These are phyloP conservation scores for Brachionus koreanus DNA, from an alignment of 1,140 invertebrate species.

Conservation along the genomic window DNA sequence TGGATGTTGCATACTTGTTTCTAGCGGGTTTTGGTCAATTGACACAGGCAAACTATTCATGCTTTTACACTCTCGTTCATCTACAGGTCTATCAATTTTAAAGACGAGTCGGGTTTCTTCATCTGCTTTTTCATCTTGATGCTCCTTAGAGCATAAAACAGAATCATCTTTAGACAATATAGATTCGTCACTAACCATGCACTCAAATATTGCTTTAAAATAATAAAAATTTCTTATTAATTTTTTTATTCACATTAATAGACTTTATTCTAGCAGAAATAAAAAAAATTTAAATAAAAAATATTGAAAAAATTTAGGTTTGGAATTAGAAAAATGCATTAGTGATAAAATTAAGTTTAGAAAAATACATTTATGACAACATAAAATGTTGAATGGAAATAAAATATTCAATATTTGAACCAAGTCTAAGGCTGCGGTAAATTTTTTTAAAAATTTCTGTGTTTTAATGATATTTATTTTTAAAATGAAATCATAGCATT, in stretches of 20 bases:
- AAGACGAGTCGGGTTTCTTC: background rate
- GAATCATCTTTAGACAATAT: background rate
- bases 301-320: too few species aligned
- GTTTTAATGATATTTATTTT: too few species aligned
- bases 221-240: background rate
- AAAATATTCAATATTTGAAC: too few species aligned
- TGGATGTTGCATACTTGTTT: background rate
- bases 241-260: background rate
- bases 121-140: background rate
- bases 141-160: background rate
- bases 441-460: too few species aligned
- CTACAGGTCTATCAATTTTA: background rate
- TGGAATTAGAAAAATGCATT: too few species aligned
- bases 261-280: too few species aligned
- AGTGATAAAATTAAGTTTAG: too few species aligned
- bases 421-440: too few species aligned
- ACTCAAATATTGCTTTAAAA: background rate
- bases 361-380: too few species aligned
- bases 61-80: background rate
- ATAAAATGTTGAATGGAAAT: too few species aligned
- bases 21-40: background rate
- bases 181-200: background rate
- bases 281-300: too few species aligned
- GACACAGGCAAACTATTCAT: background rate
- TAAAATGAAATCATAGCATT: too few species aligned